Base-by-base conservation (phyloP, 2,888 invertebrate genomes). In the Paralinhomoeus sp. region DNA sequence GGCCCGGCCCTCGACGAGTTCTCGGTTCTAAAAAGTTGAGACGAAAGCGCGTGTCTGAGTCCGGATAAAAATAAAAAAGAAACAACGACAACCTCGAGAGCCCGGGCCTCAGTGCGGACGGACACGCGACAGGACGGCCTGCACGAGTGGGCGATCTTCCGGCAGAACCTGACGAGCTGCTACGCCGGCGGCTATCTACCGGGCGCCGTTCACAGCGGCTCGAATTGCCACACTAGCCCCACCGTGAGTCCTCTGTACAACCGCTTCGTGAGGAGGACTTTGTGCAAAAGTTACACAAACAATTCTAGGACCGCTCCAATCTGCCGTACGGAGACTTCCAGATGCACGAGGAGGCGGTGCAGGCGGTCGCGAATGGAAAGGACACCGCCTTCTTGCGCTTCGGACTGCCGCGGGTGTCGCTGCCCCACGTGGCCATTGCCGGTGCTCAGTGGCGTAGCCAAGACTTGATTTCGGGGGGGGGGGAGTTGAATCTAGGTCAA, bases 351-450 rank as follows among this genome's bases (percentile, higher is more conserved):
- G 81, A 84, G 46, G 84, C 84, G 42, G 84, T 85, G 43, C 83
- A 85, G 67, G 82, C 82, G 44, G 85, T 85, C 51, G 64, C 81
- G 42, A 74, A 77, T 39, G 85, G 84, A 62, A 83, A 84, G 73
- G 84, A 83, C 65, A 82, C 84, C 22, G 82, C 84, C 21, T 87
- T 85, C 65, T 71, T 87, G 50, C 84, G 85, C 66, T 87, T 85
- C 59, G 87, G 87, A 0, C 69, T 87, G 44, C 87, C 87, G 1
- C 72, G 87, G 43, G 85, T 85, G 2, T 77, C 33, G 41, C 20
- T 33, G 13, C 34, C 35, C n/a, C n/a, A n/a, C n/a, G n/a, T n/a
- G n/a, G n/a, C n/a, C n/a, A n/a, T n/a, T n/a, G n/a, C n/a, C n/a
- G n/a, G n/a, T n/a, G n/a, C n/a, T n/a, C n/a, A n/a, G n/a, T n/a